Conservation (phyloP, 1,140 invertebrate species). For the Drosophila ambigua region DNA sequence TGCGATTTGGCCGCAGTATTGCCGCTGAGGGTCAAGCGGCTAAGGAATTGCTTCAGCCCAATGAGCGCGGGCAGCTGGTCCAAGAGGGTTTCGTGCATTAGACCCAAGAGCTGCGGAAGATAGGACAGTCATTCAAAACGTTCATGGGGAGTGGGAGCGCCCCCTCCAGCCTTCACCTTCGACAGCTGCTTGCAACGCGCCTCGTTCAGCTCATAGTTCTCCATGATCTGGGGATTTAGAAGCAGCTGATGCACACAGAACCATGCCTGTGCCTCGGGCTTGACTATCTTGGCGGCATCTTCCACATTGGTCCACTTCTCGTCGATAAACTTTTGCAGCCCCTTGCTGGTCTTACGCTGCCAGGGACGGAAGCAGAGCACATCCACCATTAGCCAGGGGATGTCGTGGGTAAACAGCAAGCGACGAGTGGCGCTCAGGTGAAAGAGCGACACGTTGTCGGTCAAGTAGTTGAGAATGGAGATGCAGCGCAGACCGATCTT, state of each 20-base stretch:
- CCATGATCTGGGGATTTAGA: constrained; percentile 86
- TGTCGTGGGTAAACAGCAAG: constrained; percentile 88
- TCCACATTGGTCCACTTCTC: constrained; percentile 88
- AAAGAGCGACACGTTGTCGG: constrained; percentile 86
- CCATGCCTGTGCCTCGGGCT: constrained; percentile 90
- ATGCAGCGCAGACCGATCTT: constrained; percentile 89
- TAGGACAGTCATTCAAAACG: too few relatives aligned
- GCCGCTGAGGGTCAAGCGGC: constrained; percentile 79
- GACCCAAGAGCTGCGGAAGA: constrained; percentile 80
- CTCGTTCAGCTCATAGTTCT: constrained; percentile 89
- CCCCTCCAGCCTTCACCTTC: constrained; percentile 36
- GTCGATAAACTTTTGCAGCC: constrained; percentile 85
- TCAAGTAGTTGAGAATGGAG: constrained; percentile 87
- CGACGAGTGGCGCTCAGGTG: constrained; percentile 87
- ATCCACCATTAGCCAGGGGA: constrained; percentile 89
- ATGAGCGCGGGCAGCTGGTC: constrained; percentile 91
- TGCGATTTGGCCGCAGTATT: constrained; percentile 55
- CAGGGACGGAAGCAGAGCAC: constrained; percentile 89
- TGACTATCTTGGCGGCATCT: constrained; percentile 85
- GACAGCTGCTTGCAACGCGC: constrained; percentile 86
- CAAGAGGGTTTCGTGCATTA: constrained; percentile 87
- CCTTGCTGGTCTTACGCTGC: constrained; percentile 86
- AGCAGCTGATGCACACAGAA: constrained; percentile 88
- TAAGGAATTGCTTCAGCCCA: constrained; percentile 89
- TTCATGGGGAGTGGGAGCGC: background rate